These are phyloP conservation scores for Scomber colias DNA, from an alignment of 2,113 vertebrate species.

Conservation along the genomic window DNA sequence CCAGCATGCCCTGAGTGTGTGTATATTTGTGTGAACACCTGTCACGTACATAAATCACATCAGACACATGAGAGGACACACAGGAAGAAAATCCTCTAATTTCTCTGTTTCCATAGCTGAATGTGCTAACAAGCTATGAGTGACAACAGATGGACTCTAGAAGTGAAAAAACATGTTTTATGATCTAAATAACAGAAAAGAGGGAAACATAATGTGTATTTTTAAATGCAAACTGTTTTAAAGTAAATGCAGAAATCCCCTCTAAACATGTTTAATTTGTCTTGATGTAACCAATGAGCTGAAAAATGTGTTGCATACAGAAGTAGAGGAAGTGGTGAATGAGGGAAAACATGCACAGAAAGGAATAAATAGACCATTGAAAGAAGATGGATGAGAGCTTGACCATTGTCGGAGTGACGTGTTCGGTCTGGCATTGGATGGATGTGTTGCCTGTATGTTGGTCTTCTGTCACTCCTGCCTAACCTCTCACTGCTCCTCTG, in stretches of 20 bases:
- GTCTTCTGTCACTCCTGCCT: conserved; percentile 38
- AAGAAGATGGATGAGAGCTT: conserved; percentile 11
- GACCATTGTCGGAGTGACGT: conserved; percentile 10
- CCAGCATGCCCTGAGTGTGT: conserved; percentile 23
- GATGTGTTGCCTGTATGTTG: conserved; percentile 27
- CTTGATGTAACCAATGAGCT: background rate
- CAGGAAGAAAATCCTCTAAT: conserved; percentile 38
- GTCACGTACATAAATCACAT: conserved; percentile 66
- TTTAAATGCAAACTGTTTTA: background rate
- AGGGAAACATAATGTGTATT: background rate
- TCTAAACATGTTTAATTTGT: background rate
- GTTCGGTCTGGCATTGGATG: conserved; percentile 6
- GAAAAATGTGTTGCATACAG: background rate
- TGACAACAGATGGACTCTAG: conserved; percentile 42
- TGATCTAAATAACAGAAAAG: conserved; percentile 19
- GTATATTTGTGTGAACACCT: conserved; percentile 58
- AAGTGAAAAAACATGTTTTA: conserved; percentile 19
- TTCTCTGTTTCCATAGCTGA: conserved; percentile 31
- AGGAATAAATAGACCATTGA: background rate
- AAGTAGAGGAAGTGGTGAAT: conserved; percentile 9
- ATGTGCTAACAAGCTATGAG: conserved; percentile 48
- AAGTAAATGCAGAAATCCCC: background rate
- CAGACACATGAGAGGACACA: conserved; percentile 50
- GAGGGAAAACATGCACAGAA: background rate
- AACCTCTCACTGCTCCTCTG: conserved; percentile 40